Base-by-base conservation (phyloP, 2,888 invertebrate genomes). In the Amiota minor region DNA sequence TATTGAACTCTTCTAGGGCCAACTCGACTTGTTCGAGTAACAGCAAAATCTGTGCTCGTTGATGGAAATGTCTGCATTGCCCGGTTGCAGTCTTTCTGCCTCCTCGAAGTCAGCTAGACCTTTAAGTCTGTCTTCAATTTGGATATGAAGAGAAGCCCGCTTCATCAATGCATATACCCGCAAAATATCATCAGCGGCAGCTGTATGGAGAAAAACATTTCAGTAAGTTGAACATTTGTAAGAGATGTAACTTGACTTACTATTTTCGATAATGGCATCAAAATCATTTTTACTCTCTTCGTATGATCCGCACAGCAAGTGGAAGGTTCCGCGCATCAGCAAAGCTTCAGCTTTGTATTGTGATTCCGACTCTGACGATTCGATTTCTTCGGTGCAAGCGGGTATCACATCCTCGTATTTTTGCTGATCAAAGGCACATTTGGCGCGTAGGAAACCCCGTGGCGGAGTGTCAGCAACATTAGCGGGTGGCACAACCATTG, bases 21-120 rank as follows among this genome's bases (percentile, higher is more conserved):
- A 95, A 94, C 67, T 94, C 93, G 81, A 96, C 92, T 80, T 94
- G 93, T 73, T 97, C 97, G 85, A 96, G 90, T 67, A 98, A 90
- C 77, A 98, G 91, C 87, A 95, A 93, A 10, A 97, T 94, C 93
- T 98, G 93, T 70, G 97, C 98, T 77, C 97, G 91, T 86, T 98
- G 98, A 88, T 98, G 97, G 89, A 95, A 71, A 98, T 93, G 88
- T 98, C 98, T 23, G 95, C 93, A 88, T 95, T 96, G 49, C 94
- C 91, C 0, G 96, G 93, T 82, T 96, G 95, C 67, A 97, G 88
- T 82, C 93, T 91, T 59, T 94, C 93, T 49, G 98, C 98, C 79
- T 89, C 90, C 16, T 93, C 92, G 89, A 98, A 98, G 89, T 96
- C 96, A 71, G 92, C 92, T 79, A 97, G 91, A 79, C 96, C 95